Conservation (phyloP, 2,113 vertebrate species). For the Apeltes quadracus region DNA sequence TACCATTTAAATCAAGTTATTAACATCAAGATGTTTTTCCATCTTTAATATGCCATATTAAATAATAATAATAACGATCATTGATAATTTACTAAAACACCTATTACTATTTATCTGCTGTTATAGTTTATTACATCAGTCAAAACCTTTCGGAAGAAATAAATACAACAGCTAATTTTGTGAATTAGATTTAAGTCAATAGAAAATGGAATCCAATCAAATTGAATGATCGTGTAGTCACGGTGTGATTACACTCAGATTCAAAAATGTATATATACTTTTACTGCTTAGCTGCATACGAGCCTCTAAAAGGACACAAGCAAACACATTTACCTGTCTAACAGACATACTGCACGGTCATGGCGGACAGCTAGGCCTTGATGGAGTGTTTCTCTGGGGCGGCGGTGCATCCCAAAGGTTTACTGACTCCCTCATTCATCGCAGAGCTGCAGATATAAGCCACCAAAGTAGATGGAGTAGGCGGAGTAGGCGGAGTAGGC, state of each 20-base stretch:
- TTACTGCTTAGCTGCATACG: background rate
- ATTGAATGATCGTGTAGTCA: background rate
- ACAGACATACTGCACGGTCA: background rate
- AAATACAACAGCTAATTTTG: background rate
- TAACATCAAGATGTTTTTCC: background rate
- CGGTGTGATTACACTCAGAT: background rate
- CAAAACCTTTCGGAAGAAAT: background rate
- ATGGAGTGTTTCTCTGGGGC: background rate
- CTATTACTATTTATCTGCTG: background rate
- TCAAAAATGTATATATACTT: too few relatives aligned
- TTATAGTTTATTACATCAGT: background rate
- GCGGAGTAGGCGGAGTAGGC: constrained; percentile 1
- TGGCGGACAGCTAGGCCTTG: background rate
- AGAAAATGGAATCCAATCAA: background rate
- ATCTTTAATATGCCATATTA: background rate
- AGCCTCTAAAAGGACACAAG: background rate
- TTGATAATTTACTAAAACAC: too few relatives aligned
- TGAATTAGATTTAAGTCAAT: background rate
- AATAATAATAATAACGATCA: background rate
- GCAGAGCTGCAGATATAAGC: constrained; percentile 35
- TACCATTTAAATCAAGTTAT: background rate
- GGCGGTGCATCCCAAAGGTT: accelerated
- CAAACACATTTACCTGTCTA: background rate
- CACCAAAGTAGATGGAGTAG: constrained; percentile 1
- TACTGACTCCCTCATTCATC: constrained; percentile 38